phyloP scores from a whole-genome alignment of 2,888 invertebrate genomes.

The Rhingia rostrata region DNA sequence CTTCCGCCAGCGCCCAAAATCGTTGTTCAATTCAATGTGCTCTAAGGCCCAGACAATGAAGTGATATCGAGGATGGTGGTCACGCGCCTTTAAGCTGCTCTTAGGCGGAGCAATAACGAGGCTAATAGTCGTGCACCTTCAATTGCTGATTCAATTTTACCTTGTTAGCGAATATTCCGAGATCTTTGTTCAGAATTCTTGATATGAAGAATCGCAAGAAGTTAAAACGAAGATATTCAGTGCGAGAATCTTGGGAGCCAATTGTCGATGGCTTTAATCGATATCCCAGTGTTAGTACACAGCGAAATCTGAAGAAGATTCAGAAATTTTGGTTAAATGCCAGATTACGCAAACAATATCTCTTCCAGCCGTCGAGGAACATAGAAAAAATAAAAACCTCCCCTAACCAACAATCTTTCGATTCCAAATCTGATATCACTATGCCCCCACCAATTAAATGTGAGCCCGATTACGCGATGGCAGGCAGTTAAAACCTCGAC shows the following conservation, averaged over 20 bases:
- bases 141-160: too few species aligned
- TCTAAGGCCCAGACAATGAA: too few species aligned
- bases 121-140: too few species aligned
- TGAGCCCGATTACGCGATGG: constrained; percentile 80
- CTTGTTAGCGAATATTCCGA: too few species aligned
- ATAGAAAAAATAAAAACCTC: neutral
- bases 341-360: constrained; percentile 82
- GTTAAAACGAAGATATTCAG: constrained; percentile 80
- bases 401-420: constrained; percentile 5
- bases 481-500: constrained; percentile 77
- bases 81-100: too few species aligned
- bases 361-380: constrained; percentile 76
- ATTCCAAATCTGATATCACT: constrained; percentile 75
- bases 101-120: too few species aligned
- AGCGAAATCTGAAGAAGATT: constrained; percentile 82
- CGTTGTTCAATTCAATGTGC: too few species aligned
- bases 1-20: too few species aligned
- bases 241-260: constrained; percentile 82
- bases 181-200: too few species aligned
- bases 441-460: constrained; percentile 78
- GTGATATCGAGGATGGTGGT: too few species aligned
- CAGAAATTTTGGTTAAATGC: constrained; percentile 83
- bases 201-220: constrained; percentile 82
- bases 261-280: constrained; percentile 81
- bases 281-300: constrained; percentile 79